These are phyloP conservation scores for Choristoneura rosaceana DNA, from an alignment of 2,888 invertebrate species.

Conservation along the genomic window DNA sequence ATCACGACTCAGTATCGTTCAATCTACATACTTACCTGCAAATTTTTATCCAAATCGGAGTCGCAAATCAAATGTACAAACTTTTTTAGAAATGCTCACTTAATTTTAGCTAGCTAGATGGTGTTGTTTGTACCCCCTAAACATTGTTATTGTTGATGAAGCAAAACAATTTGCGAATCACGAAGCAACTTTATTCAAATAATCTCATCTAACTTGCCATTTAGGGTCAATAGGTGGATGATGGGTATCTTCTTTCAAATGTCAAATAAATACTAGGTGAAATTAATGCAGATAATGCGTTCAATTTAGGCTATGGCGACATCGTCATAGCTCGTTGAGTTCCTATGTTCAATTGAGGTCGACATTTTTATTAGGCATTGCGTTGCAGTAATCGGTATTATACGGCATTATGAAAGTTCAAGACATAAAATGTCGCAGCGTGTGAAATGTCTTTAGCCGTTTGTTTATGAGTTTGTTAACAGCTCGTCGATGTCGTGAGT, in stretches of 20 bases:
- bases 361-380: constrained; percentile 62
- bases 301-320: constrained; percentile 58
- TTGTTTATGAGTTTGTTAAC: constrained; percentile 30
- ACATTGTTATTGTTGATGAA: constrained; percentile 20
- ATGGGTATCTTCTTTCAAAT: constrained; percentile 65
- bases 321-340: constrained; percentile 49
- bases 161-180: constrained; percentile 37
- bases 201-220: constrained; percentile 42
- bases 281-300: constrained; percentile 57
- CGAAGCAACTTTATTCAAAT: constrained; percentile 37
- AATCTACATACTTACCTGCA: too few species aligned
- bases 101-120: too few species aligned
- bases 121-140: neutral
- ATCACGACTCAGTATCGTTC: too few species aligned
- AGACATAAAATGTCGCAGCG: constrained; percentile 56
- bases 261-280: constrained; percentile 60
- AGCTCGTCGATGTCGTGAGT: neutral
- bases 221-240: constrained; percentile 63
- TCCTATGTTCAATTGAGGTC: constrained; percentile 57
- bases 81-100: too few species aligned
- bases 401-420: constrained; percentile 56
- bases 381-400: constrained; percentile 51
- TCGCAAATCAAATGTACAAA: too few species aligned
- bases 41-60: too few species aligned
- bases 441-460: constrained; percentile 47